Percentiles rank a stretch among this genome's conserved stretches.
phyloP scores from a whole-genome alignment of 1,140 invertebrate genomes.

The Drosophila bifasciata region DNA sequence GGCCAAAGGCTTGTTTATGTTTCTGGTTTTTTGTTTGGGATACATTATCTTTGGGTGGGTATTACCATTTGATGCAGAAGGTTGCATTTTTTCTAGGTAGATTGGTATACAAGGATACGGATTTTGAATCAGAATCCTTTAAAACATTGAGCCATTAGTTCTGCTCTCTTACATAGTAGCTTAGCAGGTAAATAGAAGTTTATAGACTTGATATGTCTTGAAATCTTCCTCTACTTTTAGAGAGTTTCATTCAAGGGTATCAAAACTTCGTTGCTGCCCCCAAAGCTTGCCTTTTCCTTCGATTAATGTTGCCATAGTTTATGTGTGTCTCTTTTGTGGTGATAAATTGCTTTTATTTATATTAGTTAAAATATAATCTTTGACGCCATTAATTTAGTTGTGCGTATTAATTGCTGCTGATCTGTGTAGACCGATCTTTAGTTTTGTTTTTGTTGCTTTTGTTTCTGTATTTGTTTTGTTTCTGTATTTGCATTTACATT shows the following conservation, averaged over 20 bases:
- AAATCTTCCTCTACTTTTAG: too few relatives aligned
- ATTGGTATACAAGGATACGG: too few relatives aligned
- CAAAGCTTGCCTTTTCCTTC: not conserved
- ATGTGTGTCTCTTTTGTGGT: slow-evolving; percentile 8
- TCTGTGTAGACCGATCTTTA: slow-evolving; percentile 35
- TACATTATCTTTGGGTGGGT: too few relatives aligned
- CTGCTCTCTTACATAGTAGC: too few relatives aligned
- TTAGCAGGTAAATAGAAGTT: too few relatives aligned
- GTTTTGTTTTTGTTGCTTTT: slow-evolving; percentile 22
- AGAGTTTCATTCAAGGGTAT: too few relatives aligned
- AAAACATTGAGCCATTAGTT: too few relatives aligned
- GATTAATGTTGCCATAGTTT: not conserved
- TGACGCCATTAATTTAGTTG: slow-evolving; percentile 74
- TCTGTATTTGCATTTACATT: slow-evolving; percentile 57
- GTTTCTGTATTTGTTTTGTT: slow-evolving; percentile 38
- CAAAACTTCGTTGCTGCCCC: too few relatives aligned
- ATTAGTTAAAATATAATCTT: slow-evolving; percentile 67
- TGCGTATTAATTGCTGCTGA: slow-evolving; percentile 64
- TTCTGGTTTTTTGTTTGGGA: not conserved
- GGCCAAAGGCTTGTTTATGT: slow-evolving; percentile 23
- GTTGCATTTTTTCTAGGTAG: too few relatives aligned
- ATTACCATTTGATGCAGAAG: too few relatives aligned
- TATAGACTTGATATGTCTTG: too few relatives aligned
- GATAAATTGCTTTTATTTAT: slow-evolving; percentile 68
- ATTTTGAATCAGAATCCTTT: too few relatives aligned